Percentiles rank a stretch among this genome's conserved stretches.
Conservation (phyloP, 1,140 invertebrate species). For the Sesamia nonagrioides region DNA sequence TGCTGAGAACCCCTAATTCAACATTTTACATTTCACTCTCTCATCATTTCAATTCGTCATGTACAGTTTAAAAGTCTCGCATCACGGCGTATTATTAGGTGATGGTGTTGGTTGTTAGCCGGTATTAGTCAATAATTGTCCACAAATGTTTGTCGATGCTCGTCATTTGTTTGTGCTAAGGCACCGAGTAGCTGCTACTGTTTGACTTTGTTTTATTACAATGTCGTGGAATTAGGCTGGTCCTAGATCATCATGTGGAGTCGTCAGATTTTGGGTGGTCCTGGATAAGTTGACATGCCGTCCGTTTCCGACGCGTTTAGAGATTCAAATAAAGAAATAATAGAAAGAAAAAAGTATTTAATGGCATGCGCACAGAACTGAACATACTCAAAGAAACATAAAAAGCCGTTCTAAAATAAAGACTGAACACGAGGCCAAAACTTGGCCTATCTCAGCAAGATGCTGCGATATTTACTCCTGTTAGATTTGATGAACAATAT, state of each 20-base stretch:
- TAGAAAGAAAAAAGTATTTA: too few species aligned
- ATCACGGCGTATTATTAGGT: not conserved
- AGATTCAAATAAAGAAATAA: too few species aligned
- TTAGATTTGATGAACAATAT: too few species aligned
- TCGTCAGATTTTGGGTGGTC: not conserved
- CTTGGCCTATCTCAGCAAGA: too few species aligned
- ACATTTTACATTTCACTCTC: not conserved
- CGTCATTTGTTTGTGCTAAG: slow-evolving; percentile 26
- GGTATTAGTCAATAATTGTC: slow-evolving; percentile 25
- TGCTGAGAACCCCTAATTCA: not conserved
- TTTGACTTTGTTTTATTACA: slow-evolving; percentile 33
- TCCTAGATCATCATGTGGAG: not conserved
- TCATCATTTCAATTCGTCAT: slow-evolving; percentile 13
- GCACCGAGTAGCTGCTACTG: slow-evolving; percentile 18
- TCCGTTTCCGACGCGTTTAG: not conserved
- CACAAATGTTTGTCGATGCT: slow-evolving; percentile 13
- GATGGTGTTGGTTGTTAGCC: not conserved
- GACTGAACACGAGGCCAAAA: too few species aligned
- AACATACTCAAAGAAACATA: too few species aligned
- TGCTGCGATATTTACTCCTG: too few species aligned
- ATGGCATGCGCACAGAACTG: too few species aligned
- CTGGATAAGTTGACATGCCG: not conserved
- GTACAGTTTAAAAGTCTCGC: slow-evolving; percentile 8
- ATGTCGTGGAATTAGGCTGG: slow-evolving; percentile 24
- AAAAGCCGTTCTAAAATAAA: too few species aligned